These are phyloP conservation scores for Petroica traversi DNA, from an alignment of 2,113 vertebrate genomes.

Conservation along the genomic window DNA sequence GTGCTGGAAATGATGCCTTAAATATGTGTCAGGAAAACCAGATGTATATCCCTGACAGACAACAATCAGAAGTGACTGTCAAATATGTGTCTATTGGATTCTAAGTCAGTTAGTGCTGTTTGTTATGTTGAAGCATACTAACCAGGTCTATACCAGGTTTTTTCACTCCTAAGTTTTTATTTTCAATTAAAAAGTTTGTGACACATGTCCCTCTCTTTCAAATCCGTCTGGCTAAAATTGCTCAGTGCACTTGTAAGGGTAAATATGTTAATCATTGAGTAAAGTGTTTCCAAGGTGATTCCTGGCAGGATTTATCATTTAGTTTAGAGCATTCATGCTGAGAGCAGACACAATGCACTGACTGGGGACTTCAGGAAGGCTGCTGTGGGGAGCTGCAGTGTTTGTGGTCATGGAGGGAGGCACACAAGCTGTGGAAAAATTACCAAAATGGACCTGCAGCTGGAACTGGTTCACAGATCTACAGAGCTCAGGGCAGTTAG, in stretches of 20 bases:
- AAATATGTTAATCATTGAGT: background rate
- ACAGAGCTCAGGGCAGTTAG: background rate
- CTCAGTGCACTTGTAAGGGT: background rate
- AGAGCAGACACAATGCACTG: background rate
- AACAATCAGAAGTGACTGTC: background rate
- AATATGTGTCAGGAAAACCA: background rate
- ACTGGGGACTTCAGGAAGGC: background rate
- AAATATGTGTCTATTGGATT: background rate
- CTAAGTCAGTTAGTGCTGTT: background rate
- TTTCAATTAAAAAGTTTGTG: background rate
- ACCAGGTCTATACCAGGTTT: background rate
- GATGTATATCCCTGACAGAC: background rate
- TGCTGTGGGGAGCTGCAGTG: background rate
- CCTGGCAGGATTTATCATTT: background rate
- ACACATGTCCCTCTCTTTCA: background rate
- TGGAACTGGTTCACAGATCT: background rate
- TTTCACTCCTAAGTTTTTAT: background rate
- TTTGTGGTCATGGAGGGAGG: background rate
- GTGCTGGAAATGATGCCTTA: background rate
- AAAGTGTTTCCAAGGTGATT: background rate
- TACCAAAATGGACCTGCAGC: background rate
- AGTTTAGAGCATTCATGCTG: background rate
- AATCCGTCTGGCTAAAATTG: background rate
- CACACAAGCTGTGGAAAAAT: background rate
- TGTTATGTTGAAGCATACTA: background rate